phyloP scores from a whole-genome alignment of 1,140 invertebrate genomes.

The Drosophila ficusphila region DNA sequence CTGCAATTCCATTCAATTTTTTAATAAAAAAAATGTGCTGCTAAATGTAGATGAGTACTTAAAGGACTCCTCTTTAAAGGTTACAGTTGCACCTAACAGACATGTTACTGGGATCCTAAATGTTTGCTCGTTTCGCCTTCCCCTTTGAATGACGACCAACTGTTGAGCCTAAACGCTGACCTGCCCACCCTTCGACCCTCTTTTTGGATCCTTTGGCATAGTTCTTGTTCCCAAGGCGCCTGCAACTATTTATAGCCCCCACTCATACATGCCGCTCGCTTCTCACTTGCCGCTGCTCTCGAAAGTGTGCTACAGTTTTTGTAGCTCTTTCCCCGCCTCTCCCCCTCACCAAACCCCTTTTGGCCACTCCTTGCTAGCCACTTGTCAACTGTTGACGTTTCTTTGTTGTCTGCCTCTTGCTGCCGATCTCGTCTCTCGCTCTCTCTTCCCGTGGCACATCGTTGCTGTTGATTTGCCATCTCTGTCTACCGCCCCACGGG shows the following conservation, averaged over 20 bases:
- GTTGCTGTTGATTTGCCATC: slow-evolving; percentile 63
- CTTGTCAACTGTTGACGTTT: slow-evolving; percentile 74
- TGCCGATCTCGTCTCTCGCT: slow-evolving; percentile 27
- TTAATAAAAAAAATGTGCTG: no score
- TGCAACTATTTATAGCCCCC: slow-evolving; percentile 66
- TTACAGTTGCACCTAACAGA: not conserved
- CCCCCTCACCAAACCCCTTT: not conserved
- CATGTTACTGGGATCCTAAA: no score
- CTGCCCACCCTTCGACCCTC: not conserved
- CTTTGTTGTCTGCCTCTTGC: slow-evolving; percentile 57
- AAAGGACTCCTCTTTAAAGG: no score
- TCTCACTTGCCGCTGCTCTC: slow-evolving; percentile 53
- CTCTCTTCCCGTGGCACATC: not conserved
- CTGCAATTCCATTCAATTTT: no score
- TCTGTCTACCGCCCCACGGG: slow-evolving; percentile 46
- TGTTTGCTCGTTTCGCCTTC: not conserved
- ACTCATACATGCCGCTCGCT: slow-evolving; percentile 30
- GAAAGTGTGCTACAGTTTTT: slow-evolving; percentile 52
- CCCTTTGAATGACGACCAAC: slow-evolving; percentile 13
- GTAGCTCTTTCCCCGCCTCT: not conserved
- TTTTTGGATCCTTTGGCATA: slow-evolving; percentile 62
- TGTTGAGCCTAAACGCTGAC: slow-evolving; percentile 37
- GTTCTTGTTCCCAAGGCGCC: slow-evolving; percentile 66
- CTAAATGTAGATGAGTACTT: no score
- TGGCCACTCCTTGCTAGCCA: slow-evolving; percentile 39